phyloP scores from a whole-genome alignment of 2,113 vertebrate genomes.

The Thermophis baileyi region DNA sequence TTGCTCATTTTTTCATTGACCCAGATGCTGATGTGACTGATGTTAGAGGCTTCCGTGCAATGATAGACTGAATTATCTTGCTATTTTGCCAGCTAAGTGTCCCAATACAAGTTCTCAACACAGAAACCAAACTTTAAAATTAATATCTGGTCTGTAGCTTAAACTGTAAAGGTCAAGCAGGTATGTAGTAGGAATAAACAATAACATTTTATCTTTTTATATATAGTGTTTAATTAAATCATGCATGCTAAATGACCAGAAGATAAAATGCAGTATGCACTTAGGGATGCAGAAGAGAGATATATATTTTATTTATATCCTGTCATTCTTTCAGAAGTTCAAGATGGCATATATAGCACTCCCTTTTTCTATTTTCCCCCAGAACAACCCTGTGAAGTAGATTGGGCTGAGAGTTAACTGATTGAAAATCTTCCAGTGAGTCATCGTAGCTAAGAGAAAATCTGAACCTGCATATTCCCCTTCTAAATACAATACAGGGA shows the following conservation, averaged over 20 bases:
- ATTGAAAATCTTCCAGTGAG: not conserved
- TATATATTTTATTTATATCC: not conserved
- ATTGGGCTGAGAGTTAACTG: not conserved
- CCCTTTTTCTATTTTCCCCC: not conserved
- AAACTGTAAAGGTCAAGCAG: conserved; percentile 5
- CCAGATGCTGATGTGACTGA: not conserved
- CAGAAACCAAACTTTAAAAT: not conserved
- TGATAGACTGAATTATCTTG: not conserved
- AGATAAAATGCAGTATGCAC: not conserved
- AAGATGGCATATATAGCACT: not conserved
- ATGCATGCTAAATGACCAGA: not conserved
- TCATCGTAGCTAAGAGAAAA: not conserved
- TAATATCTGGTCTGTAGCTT: not conserved
- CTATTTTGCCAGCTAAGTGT: not conserved
- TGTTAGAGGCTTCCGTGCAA: not conserved
- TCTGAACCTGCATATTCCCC: not conserved
- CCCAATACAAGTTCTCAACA: not conserved
- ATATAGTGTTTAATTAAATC: not conserved
- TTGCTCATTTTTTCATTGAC: not conserved
- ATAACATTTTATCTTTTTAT: not conserved
- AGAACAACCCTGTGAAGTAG: not conserved
- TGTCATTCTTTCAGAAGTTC: not conserved
- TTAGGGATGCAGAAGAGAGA: not conserved
- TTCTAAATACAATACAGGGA: not conserved
- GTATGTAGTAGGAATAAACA: not conserved